phyloP scores from a whole-genome alignment of 1,140 invertebrate species.

The Melanaphis sacchari region DNA sequence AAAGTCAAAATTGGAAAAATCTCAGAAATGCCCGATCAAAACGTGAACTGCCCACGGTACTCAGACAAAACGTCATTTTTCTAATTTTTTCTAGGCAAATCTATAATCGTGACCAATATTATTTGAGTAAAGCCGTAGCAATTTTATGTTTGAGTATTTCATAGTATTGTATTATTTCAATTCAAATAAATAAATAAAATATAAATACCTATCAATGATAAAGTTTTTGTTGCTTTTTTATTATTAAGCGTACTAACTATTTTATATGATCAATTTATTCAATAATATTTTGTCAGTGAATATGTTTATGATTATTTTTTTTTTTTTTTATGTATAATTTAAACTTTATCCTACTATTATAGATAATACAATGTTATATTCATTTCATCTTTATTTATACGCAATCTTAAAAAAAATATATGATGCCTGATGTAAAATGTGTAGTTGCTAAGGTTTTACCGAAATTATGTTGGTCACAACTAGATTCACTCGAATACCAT shows the following conservation, averaged over 20 bases:
- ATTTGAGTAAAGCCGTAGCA: not conserved
- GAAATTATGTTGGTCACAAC: not conserved
- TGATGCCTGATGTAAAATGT: not conserved
- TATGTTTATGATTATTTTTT: too few species aligned
- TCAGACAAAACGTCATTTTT: not conserved
- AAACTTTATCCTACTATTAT: too few species aligned
- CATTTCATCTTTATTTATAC: not conserved
- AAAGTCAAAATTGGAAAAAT: not conserved
- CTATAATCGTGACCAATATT: not conserved
- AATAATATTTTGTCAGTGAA: too few species aligned
- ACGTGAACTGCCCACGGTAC: not conserved
- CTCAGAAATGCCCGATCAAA: not conserved
- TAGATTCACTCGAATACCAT: not conserved
- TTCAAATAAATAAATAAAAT: too few species aligned
- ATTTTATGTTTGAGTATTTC: not conserved
- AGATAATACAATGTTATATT: too few species aligned
- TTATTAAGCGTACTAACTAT: too few species aligned
- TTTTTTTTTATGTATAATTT: too few species aligned
- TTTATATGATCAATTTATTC: too few species aligned
- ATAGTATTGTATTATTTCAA: too few species aligned
- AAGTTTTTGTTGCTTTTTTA: too few species aligned
- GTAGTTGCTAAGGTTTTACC: not conserved
- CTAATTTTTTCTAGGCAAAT: not conserved
- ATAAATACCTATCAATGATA: too few species aligned
- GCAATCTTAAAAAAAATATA: not conserved